A percentile compares a stretch with the other conserved stretches of the same genome.
phyloP scores from a whole-genome alignment of 1,140 invertebrate species.

The Charaxes varanes region DNA sequence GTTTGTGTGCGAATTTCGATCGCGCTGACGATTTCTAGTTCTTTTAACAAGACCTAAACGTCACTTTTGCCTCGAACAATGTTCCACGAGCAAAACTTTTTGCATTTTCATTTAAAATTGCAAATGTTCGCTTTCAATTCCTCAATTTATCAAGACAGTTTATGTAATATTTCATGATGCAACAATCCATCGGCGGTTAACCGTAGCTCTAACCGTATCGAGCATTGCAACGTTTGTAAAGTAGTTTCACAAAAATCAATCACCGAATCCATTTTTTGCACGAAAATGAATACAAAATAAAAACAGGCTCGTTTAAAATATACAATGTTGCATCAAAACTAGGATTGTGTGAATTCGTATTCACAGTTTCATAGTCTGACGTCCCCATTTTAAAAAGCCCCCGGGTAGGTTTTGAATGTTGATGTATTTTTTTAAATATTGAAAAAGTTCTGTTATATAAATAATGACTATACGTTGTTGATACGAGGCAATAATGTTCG shows the following conservation, averaged over 20 bases:
- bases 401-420: conserved; percentile 7
- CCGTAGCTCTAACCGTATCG: no score
- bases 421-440: conserved; percentile 3
- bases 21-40: no score
- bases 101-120: no score
- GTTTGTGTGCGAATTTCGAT: no score
- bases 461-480: no score
- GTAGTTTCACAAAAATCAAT: neutral
- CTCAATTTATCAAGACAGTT: neutral
- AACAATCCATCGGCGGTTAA: neutral
- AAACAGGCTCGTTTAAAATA: conserved; percentile 6
- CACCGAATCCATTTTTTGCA: neutral
- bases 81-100: no score
- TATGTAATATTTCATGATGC: conserved; percentile 1
- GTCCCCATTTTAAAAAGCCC: conserved; percentile 13
- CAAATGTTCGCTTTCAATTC: no score
- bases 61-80: no score
- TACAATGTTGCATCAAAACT: conserved; percentile 17
- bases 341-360: conserved; percentile 7
- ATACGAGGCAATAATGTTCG: no score
- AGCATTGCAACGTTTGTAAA: neutral
- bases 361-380: conserved; percentile 12
- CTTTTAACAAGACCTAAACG: no score
- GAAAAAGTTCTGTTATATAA: conserved; percentile 2
- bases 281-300: conserved; percentile 10